A percentile compares a stretch with the other conserved stretches of the same genome.
Conservation (phyloP, 2,797 vertebrate species). For the Sternotherus odoratus region DNA sequence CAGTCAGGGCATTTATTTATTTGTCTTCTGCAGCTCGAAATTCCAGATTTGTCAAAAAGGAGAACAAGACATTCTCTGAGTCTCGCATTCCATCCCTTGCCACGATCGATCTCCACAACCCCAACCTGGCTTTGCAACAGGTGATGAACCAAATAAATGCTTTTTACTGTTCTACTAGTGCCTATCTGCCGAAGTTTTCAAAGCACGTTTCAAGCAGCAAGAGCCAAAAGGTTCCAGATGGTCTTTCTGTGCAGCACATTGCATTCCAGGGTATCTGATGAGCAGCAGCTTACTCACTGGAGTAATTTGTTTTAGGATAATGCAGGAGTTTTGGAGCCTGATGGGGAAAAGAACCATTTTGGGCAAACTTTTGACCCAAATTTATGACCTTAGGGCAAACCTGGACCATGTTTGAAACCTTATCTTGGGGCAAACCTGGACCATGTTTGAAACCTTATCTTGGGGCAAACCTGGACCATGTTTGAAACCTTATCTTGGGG, state of each 20-base stretch:
- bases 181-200: neutral
- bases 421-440: neutral
- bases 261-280: too few species aligned
- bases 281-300: neutral
- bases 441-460: too few species aligned
- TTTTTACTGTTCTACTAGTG: neutral
- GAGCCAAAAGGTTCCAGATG: neutral
- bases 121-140: constrained; percentile 76
- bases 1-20: neutral
- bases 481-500: neutral
- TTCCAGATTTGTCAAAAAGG: constrained; percentile 79
- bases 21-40: constrained; percentile 70
- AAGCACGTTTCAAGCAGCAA: neutral
- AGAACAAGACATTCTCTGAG: constrained; percentile 75
- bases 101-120: constrained; percentile 72
- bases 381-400: neutral
- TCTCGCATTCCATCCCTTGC: constrained; percentile 82
- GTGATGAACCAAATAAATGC: constrained; percentile 57
- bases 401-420: too few species aligned
- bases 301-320: neutral
- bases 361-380: fast-evolving
- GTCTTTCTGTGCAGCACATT: neutral
- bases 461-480: neutral
- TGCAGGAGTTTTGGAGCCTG: neutral
- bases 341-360: neutral